Evolutionary conservation across 2,113 vertebrate genomes (phyloP), one percentile per base, ranked within the genome.

Genomic region (Vanacampus margaritifer): DNA sequence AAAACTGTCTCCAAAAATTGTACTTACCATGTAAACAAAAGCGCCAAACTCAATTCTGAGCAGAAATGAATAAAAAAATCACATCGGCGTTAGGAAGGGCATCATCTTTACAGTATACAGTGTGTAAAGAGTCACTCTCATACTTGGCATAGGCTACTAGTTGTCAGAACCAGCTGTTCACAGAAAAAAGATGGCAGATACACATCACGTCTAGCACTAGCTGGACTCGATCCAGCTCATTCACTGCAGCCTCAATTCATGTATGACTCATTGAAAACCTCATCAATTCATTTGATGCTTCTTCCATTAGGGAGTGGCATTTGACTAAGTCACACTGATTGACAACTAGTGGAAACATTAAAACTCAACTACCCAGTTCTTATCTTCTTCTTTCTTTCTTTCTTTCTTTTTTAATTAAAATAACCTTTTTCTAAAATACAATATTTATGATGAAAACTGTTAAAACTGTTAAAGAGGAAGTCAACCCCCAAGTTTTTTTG

Each of bases 151-250:
- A 36, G 16, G 28, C 17, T 36, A 36, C 17, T 58, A 57, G 62
- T 26, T 73, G 53, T 45, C 63, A 28, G 64, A 8, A 48, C 46
- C 73, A 74, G 71, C 68, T 72, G 77, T 56, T 62, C 63, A 64
- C 35, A 82, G 60, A 75, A 67, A 51, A 36, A 4, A 37, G 65
- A 76, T 71, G 57, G 8, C 10, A 65, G 70, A 65, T 43, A 56
- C 69, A 54, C 73, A 74, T 77, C 67, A 67, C 77, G 77, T 82
- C 67, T 7, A 68, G 57, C 45, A 43, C 62, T 45, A 14, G 51
- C 48, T 57, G 67, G 71, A 70, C 59, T 24, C 32, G 8, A 54
- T 82, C 78, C 81, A 82, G 71, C 74, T 75, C 70, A 71, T 76
- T 75, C 59, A 75, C 66, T 73, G 68, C 73, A 79, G 73, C 45